Conservation (phyloP, 2,888 invertebrate genomes). For the Hydriomena furcata region DNA sequence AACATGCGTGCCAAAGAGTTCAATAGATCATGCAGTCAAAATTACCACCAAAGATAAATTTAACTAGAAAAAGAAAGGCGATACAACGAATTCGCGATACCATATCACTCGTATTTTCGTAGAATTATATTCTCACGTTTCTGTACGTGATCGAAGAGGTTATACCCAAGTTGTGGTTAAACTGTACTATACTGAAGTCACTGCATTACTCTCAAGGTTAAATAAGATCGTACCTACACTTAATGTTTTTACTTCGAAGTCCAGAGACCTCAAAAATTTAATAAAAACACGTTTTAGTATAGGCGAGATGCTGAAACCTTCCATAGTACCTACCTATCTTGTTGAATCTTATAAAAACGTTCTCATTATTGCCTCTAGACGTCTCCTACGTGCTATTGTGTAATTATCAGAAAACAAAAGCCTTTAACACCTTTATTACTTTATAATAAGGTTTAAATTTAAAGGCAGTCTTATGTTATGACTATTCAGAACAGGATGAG, state of each 20-base stretch:
- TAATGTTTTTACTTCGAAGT: too few relatives aligned
- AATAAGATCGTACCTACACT: too few relatives aligned
- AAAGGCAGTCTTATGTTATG: background rate
- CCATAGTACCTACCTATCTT: slow-evolving; percentile 6
- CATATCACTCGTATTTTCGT: slow-evolving; percentile 9
- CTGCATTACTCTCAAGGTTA: too few relatives aligned
- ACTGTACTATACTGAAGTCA: too few relatives aligned
- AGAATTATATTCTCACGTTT: slow-evolving; percentile 15
- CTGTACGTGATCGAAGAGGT: slow-evolving; percentile 10
- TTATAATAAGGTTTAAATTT: slow-evolving; percentile 12
- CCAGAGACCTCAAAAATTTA: too few relatives aligned
- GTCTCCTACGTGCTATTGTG: slow-evolving; percentile 15
- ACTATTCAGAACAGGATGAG: slow-evolving; percentile 30
- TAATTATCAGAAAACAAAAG: background rate
- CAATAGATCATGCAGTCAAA: too few relatives aligned
- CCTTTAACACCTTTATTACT: slow-evolving; percentile 3
- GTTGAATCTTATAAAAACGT: too few relatives aligned
- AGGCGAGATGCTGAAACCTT: background rate
- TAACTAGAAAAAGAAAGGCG: background rate
- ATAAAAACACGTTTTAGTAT: too few relatives aligned
- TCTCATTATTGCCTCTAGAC: slow-evolving; percentile 18
- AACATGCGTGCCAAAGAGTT: too few relatives aligned
- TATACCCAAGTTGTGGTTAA: too few relatives aligned
- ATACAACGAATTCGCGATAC: background rate
- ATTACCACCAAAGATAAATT: too few relatives aligned